Base-by-base conservation (phyloP, 2,797 vertebrate species). In the Thalassophryne amazonica region DNA sequence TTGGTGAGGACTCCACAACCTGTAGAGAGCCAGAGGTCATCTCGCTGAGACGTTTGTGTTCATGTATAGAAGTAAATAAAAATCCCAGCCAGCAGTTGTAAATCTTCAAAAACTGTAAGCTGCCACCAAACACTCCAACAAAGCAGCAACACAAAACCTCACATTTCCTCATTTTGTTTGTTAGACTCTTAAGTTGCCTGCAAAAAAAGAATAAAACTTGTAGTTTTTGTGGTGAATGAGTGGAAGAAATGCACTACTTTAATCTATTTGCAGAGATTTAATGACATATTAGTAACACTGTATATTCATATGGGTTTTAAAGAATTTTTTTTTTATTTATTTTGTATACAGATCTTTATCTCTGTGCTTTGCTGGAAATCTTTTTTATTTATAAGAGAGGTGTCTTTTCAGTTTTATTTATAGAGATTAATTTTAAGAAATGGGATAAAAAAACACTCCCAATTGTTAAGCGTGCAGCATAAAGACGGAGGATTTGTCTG, bases 271-370 rank as follows among this genome's bases (percentile, higher is more conserved):
- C 67, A 66, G 72, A 81, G 71, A 57, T 81, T 84, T 68, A 67
- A 79, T 53, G 65, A 20, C 56, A 76, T 75, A 73, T 73, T 81
- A 76, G 60, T 67, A 33, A 89, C 87, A 89, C 84, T 91, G 88
- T 91, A 89, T 73, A 78, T 83, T 86, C 69, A 81, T 76, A 83
- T 65, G 48, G 66, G 43, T 69, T 80, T 69, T 52, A 40, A 40
- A 71, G 72, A 17, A 67, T 75, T 59, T 55, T 16, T 84, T 87
- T 82, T 80, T 76, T 53, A 90, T 91, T 91, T 91, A 91, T 91
- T 91, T 91, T 88, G 72, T 89, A 88, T 76, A 85, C 81, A 87
- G 72, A 88, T 81, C 78, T 90, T 84, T 82, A 84, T 87, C 71
- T 65, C 57, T 67, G 62, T 78, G 60, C 86, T 84, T 81, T 80